A percentile compares a stretch with the other conserved stretches of the same genome.
Conservation (phyloP, 2,797 vertebrate genomes). For the Podarcis lilfordi region DNA sequence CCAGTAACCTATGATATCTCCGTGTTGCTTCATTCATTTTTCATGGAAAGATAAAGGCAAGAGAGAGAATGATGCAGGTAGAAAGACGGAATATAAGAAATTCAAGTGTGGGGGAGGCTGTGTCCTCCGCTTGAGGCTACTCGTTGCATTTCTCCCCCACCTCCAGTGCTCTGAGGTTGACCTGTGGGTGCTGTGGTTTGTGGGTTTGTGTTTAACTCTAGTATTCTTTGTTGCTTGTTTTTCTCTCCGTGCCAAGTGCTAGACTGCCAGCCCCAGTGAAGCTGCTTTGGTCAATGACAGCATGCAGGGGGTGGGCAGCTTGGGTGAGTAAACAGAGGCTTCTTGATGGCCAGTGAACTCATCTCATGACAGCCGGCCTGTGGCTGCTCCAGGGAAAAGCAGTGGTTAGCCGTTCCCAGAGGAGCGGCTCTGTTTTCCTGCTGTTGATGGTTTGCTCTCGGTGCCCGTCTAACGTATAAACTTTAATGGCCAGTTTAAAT, state of each 20-base stretch:
- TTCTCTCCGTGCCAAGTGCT: constrained; percentile 68
- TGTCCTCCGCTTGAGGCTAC: background rate
- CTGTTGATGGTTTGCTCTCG: constrained; percentile 68
- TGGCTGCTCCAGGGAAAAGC: constrained; percentile 80
- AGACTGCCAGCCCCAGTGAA: constrained; percentile 71
- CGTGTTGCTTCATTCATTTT: background rate
- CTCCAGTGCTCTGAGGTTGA: constrained; percentile 69
- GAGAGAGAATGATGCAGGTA: constrained; percentile 1
- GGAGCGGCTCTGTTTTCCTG: constrained; percentile 79
- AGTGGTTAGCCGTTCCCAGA: constrained; percentile 75
- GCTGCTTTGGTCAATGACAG: constrained; percentile 52
- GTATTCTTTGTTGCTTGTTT: constrained; percentile 65
- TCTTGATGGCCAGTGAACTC: constrained; percentile 71
- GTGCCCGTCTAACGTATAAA: constrained; percentile 84
- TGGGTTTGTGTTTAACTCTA: constrained; percentile 59
- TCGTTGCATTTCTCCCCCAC: constrained; percentile 5
- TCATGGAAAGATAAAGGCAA: background rate
- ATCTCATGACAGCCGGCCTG: constrained; percentile 79
- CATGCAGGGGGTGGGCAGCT: constrained; percentile 40
- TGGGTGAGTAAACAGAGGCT: constrained; percentile 69
- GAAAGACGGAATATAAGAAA: background rate
- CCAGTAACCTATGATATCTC: background rate
- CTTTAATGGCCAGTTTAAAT: constrained; percentile 84
- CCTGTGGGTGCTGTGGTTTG: constrained; percentile 71
- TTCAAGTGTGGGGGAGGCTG: background rate